Evolutionary conservation across 2,113 vertebrate genomes (phyloP), one percentile per base, ranked within the genome.

Genomic region (Passerina amoena): DNA sequence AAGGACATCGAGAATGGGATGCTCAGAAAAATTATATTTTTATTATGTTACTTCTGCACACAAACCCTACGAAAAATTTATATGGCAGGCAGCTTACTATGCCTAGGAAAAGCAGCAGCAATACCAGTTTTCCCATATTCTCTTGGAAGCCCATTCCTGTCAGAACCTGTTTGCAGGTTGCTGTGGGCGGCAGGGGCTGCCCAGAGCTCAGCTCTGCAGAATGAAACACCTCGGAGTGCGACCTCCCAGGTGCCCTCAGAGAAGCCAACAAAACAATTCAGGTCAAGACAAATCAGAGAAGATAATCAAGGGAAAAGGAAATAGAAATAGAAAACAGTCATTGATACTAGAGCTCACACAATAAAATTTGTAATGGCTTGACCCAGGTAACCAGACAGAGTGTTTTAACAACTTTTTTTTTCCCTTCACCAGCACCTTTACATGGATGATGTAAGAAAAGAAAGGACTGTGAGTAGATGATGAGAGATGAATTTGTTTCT

Each of bases 321-420:
- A 82, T 64, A 54, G 54, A 88, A 75, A 76, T 33, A 50, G 81
- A 79, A 95, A 94, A 57, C 57, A 88, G 66, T 65, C 61, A 80
- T 57, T 92, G 93, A 90, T 90, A 44, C 66, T 88, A 88, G 82
- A 93, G 42, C 83, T 94, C 81, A 76, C 85, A 79, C 51, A 77
- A 54, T 53, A 89, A 90, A 83, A 94, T 54, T 56, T 61, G 30
- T 63, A 44, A 83, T 86, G 82, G 17, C 61, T 81, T 90, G 81
- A 93, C 68, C 35, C 33, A 95, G 27, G 68, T 77, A 96, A 78
- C 47, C 53, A 94, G 47, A 28, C n/a, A 53, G 51, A 53, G 20
- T 54, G n/a, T 86, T 97, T 75, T 78, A 79, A 79, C 31, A 37
- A 35, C 12, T 16, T 56, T 27, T 31, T 63, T 72, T 35, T 40